Conservation (phyloP, 2,797 vertebrate genomes). For the Pteropus rufus region DNA sequence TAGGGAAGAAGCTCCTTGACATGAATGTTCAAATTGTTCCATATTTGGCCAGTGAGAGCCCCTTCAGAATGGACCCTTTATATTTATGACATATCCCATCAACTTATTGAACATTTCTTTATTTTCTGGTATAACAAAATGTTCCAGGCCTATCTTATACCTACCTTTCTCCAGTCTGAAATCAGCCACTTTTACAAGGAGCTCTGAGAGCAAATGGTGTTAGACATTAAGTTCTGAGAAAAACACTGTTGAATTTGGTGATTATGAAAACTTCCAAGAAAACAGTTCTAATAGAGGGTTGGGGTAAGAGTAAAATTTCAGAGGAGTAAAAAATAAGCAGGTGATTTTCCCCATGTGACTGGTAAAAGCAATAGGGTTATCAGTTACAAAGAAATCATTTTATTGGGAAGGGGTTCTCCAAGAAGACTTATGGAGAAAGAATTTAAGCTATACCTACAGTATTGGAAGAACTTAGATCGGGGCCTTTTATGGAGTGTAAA, state of each 20-base stretch:
- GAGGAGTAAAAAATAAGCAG: neutral
- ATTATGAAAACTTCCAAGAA: neutral
- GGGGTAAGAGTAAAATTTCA: slow-evolving; percentile 3
- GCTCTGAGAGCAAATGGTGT: neutral
- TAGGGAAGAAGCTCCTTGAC: neutral
- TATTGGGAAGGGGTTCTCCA: neutral
- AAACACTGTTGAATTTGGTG: neutral
- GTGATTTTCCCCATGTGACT: neutral
- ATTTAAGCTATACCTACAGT: neutral
- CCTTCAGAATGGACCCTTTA: neutral
- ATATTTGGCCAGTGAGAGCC: neutral
- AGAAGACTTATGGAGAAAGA: neutral
- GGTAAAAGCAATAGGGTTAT: neutral
- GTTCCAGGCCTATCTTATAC: neutral
- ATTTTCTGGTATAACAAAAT: neutral
- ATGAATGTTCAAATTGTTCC: neutral
- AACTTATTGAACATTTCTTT: neutral
- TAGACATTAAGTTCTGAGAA: neutral
- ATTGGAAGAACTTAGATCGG: neutral
- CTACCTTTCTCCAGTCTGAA: neutral
- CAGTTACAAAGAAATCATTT: neutral
- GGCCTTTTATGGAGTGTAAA: neutral
- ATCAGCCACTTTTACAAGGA: neutral
- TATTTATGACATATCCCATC: neutral
- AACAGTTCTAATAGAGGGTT: neutral